Percentiles rank a stretch among this genome's conserved stretches.
Evolutionary conservation across 2,113 vertebrate genomes (phyloP).

Genomic region (Vicugna pacos): DNA sequence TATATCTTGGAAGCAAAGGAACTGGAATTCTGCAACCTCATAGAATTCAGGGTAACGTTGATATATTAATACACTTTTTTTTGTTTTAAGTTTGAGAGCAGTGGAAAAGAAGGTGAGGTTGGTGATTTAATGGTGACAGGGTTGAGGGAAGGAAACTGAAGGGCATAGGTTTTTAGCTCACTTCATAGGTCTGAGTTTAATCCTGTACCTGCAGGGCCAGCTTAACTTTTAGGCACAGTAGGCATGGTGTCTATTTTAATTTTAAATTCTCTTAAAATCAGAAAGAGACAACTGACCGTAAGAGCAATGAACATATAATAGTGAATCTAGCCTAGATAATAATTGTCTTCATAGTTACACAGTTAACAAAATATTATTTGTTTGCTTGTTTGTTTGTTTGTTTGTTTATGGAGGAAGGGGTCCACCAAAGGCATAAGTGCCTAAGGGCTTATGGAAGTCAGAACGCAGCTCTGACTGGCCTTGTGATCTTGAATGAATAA

Average conservation of each 20-base stretch:
- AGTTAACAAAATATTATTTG: background rate
- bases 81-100: background rate
- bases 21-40: background rate
- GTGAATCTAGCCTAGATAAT: background rate
- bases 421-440: background rate
- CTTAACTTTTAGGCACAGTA: background rate
- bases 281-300: background rate
- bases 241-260: background rate
- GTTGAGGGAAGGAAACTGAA: fast-evolving
- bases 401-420: background rate
- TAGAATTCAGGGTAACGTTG: background rate
- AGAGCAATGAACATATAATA: background rate
- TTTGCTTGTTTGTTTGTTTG: background rate
- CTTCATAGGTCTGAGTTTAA: background rate
- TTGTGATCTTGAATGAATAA: background rate
- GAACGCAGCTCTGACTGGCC: background rate
- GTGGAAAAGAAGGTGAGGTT: background rate
- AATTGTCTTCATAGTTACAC: background rate
- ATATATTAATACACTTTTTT: background rate
- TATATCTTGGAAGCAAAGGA: background rate
- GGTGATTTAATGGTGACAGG: background rate
- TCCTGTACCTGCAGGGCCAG: background rate
- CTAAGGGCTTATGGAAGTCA: background rate
- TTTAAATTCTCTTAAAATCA: constrained; percentile 31
- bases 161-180: background rate